Conservation (phyloP, 2,113 vertebrate genomes). For the Erythrolamprus reginae region DNA sequence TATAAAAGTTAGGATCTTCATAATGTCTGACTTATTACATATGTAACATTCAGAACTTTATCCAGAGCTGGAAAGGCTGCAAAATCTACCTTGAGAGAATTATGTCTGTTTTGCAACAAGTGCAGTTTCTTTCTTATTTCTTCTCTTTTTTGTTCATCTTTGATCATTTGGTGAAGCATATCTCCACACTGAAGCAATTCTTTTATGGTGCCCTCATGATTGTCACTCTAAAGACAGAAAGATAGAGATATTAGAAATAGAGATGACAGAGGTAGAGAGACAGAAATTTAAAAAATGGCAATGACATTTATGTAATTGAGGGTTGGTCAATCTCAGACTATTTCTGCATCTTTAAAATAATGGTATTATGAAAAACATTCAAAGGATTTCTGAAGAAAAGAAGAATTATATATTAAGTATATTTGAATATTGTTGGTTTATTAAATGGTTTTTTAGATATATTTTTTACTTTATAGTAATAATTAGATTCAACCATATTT, state of each 20-base stretch:
- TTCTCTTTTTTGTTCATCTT: slow-evolving; percentile 83
- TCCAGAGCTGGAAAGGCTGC: slow-evolving; percentile 53
- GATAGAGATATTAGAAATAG: background rate
- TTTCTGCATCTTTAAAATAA: background rate
- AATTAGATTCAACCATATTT: too few species aligned
- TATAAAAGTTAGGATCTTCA: background rate
- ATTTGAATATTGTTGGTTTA: too few species aligned
- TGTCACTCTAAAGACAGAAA: slow-evolving; percentile 66
- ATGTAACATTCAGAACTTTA: slow-evolving; percentile 3
- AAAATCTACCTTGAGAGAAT: slow-evolving; percentile 89
- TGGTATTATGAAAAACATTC: background rate
- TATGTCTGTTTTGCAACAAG: slow-evolving; percentile 89
- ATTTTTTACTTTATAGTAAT: too few species aligned
- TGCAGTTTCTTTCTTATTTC: slow-evolving; percentile 87
- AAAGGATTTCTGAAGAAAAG: too few species aligned
- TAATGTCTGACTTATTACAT: background rate
- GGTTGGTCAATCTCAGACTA: background rate
- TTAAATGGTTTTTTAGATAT: too few species aligned
- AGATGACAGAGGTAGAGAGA: background rate
- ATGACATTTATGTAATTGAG: background rate
- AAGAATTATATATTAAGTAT: too few species aligned
- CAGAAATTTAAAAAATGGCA: slow-evolving; percentile 18
- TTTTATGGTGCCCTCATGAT: slow-evolving; percentile 84
- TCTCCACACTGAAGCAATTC: slow-evolving; percentile 87
- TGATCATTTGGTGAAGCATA: slow-evolving; percentile 83